Evolutionary conservation across 2,797 vertebrate genomes (phyloP), one percentile per base, ranked within the genome.

Genomic region (Balearica regulorum): DNA sequence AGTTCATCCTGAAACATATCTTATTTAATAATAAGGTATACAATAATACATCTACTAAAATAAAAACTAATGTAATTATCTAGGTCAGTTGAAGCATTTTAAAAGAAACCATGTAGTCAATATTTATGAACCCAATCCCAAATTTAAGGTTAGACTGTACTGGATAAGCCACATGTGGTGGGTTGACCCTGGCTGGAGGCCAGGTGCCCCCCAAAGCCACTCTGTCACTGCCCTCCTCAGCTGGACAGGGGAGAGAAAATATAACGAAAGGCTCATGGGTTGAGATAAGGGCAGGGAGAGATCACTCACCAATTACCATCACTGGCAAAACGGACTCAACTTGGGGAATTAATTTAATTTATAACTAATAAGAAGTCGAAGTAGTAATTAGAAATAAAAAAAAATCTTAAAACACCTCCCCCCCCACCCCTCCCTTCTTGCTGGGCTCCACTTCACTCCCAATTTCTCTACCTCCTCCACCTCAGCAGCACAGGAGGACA

Each of bases 401-500:
- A 10, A 75, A 78, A 37, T 61, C 11, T 37, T 51, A 43, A 35
- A 84, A 20, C 5, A 62, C 2, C 21, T 57, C 48, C 7, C 18
- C 18, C 33, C 11, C 5, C 4, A 46, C 3, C 3, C 1, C 37
- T 39, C 14, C 57, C 37, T 51, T 61, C 41, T 53, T 79, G 24
- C 15, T 1, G 8, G 6, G 3, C 31, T 54, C 7, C 82, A 2
- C 10, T 51, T 55, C 13, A 31, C 7, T 79, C 24, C 19, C 4
- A 2, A 53, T 43, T 75, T 82, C 17, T 65, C 19, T 44, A 10
- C 16, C 25, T 53, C 7, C 15, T 66, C 48, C 2, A 15, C 2
- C 6, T 3, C 5, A 69, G 26, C 5, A 3, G 6, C 4, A 31
- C 43, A 70, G 6, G 2, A 16, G 7, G 0, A n/a, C 8, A 10